These are phyloP conservation scores for Saguinus midas DNA, from an alignment of 2,113 vertebrate genomes.

Conservation along the genomic window DNA sequence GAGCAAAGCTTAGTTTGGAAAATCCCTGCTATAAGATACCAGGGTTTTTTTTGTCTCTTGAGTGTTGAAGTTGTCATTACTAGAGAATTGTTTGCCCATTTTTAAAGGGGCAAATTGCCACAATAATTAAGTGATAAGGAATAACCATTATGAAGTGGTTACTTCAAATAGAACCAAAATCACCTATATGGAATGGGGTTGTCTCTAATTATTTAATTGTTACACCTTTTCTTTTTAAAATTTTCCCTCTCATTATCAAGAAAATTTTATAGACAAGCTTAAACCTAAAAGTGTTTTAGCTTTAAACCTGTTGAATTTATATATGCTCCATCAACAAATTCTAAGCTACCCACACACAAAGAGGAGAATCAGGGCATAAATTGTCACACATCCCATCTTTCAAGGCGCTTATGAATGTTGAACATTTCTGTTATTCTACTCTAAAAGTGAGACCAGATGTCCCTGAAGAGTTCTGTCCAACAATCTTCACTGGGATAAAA, in stretches of 20 bases:
- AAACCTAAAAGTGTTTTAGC: not conserved
- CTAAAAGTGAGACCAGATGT: not conserved
- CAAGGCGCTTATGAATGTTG: slow-evolving; percentile 1
- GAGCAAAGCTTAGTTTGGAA: not conserved
- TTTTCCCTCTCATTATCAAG: not conserved
- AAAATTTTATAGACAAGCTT: not conserved
- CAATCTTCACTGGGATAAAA: not conserved
- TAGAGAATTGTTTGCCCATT: not conserved
- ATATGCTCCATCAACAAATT: not conserved
- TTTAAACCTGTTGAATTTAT: not conserved
- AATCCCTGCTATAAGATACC: not conserved
- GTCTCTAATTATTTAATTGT: not conserved
- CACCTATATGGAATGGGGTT: not conserved
- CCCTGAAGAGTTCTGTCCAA: not conserved
- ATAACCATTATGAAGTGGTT: not conserved
- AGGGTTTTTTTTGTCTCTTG: not conserved
- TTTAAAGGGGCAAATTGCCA: not conserved
- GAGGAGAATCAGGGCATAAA: not conserved
- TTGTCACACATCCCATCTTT: not conserved
- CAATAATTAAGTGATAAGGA: not conserved
- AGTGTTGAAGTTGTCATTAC: not conserved
- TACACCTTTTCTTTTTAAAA: not conserved
- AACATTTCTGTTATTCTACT: not conserved
- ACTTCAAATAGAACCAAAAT: not conserved
- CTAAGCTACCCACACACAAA: not conserved